Evolutionary conservation across 2,797 vertebrate genomes (phyloP), one percentile per base, ranked within the genome.

Genomic region (Falco novaeseelandiae): DNA sequence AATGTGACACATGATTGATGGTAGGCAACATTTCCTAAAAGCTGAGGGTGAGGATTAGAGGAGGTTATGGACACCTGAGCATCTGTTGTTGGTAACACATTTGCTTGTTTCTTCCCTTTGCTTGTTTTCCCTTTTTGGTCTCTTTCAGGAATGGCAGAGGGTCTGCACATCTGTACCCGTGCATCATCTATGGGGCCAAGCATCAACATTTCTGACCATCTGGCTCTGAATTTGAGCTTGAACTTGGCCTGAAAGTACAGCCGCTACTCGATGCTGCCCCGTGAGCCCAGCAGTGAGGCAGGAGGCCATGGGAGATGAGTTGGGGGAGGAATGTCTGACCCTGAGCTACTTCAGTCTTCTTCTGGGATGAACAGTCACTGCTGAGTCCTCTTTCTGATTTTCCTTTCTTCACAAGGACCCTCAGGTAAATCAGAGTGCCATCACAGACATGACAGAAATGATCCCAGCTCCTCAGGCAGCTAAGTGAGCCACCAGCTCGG

Each of bases 201-300:
- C 2, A 2, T 0, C 32, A 65, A 21, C 5, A 6, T 29, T 44
- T 16, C 52, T 59, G 34, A 22, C 12, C 40, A 29, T 3, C 7
- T 30, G 57, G 30, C 40, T 48, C 48, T 19, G n/a, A 26, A 12
- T 29, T 26, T 23, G 27, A 61, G 29, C 44, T 30, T 20, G 67
- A 25, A 4, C 51, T 14, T 14, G 42, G 23, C 38, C 66, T n/a
- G 66, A 54, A 42, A 44, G 3, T 0, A 3, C 65, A 58, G 27
- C 32, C 1, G 0, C 52, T 66, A 38, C 40, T 36, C 0, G 5
- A 0, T 23, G 49, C 27, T 1, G 4, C 19, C 26, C 21, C 0
- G 0, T 9, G 90, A 63, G 40, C 29, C 6, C 0, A 0, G 48
- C 32, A 36, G 27, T 0, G 2, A 57, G 25, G 25, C 87, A 40